Evolutionary conservation across 2,797 vertebrate species (phyloP).

Genomic region (Pangasius larnaudii): DNA sequence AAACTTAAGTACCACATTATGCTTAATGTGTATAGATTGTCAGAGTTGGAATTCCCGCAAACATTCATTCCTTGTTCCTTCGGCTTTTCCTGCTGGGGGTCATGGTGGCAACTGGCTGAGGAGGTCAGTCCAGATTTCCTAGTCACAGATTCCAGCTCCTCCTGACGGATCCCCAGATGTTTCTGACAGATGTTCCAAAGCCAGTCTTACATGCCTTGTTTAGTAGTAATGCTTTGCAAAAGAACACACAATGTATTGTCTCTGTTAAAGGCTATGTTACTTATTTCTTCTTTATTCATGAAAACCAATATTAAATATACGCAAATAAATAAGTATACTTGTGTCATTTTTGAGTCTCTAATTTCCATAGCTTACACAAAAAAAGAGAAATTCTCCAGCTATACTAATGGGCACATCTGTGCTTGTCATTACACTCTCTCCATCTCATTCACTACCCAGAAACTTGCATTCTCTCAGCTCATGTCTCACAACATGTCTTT

Average conservation of each 20-base stretch:
- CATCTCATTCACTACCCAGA: slow-evolving; percentile 13
- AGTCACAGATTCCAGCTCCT: neutral
- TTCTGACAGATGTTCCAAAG: neutral
- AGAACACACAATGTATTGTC: neutral
- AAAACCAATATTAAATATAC: neutral
- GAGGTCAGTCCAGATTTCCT: neutral
- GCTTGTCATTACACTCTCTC: neutral
- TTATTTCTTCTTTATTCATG: no score
- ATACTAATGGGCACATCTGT: slow-evolving; percentile 13
- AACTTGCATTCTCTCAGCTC: slow-evolving; percentile 9
- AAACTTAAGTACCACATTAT: neutral
- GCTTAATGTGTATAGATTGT: neutral
- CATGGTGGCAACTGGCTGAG: neutral
- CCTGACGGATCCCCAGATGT: neutral
- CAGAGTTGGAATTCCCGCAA: neutral
- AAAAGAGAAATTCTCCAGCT: neutral
- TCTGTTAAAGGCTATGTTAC: no score
- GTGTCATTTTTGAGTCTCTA: neutral
- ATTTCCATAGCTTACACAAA: no score
- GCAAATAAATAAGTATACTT: neutral
- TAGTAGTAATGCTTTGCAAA: neutral
- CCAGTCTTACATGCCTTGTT: neutral
- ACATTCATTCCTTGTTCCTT: neutral
- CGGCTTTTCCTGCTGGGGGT: neutral
- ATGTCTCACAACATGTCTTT: neutral